Percentiles rank a stretch among this genome's conserved stretches.
phyloP scores from a whole-genome alignment of 2,113 vertebrate genomes.

The Notothenia rossii region DNA sequence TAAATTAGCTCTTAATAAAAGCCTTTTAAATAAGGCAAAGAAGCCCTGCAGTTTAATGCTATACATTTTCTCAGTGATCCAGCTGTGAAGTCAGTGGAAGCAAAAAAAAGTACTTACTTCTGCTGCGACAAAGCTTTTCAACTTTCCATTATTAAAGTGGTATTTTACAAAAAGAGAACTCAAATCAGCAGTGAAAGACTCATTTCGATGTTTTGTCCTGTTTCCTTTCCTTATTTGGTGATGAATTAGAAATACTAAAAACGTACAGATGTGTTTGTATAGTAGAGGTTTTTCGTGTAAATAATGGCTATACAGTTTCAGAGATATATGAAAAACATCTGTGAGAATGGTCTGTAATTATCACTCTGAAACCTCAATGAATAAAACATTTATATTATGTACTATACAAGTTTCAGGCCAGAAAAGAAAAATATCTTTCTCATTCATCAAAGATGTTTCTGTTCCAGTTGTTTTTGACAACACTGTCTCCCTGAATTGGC shows the following conservation, averaged over 20 bases:
- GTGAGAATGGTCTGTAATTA: conserved; percentile 41
- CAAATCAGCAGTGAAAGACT: not conserved
- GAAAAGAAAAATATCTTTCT: not conserved
- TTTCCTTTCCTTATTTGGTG: not conserved
- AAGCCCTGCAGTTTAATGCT: conserved; percentile 68
- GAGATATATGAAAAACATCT: conserved; percentile 50
- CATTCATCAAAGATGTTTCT: conserved; percentile 34
- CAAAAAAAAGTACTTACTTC: conserved; percentile 11
- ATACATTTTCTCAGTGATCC: conserved; percentile 49
- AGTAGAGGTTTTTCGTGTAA: conserved; percentile 36
- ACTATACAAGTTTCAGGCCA: not conserved
- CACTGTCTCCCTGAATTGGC: conserved; percentile 16
- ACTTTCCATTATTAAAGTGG: not conserved
- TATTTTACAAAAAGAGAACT: conserved; percentile 12
- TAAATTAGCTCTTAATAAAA: conserved; percentile 80
- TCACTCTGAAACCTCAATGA: conserved; percentile 30
- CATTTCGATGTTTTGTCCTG: not conserved
- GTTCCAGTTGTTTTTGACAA: conserved; percentile 22
- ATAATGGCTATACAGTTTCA: conserved; percentile 29
- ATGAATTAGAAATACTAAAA: conserved; percentile 49
- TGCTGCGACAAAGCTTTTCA: not conserved
- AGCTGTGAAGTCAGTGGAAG: conserved; percentile 17
- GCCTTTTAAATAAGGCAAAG: conserved; percentile 69
- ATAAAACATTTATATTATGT: conserved; percentile 24
- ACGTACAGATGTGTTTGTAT: conserved; percentile 49